phyloP scores from a whole-genome alignment of 2,888 invertebrate species.

The Drosophila formosana region DNA sequence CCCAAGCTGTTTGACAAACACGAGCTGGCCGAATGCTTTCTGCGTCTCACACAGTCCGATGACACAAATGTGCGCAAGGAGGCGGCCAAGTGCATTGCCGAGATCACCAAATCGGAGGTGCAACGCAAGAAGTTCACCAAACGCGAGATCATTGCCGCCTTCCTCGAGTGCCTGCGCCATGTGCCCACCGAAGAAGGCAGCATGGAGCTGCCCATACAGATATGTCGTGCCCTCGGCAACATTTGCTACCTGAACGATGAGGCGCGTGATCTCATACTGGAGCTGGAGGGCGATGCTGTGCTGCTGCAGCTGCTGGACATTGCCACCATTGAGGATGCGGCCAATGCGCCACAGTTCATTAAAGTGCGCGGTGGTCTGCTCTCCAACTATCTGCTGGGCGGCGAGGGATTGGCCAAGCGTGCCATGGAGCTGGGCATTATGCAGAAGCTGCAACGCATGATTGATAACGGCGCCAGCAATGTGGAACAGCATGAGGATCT shows the following conservation, averaged over 20 bases:
- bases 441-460: constrained; percentile 86
- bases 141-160: constrained; percentile 87
- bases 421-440: constrained; percentile 87
- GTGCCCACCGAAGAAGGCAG: constrained; percentile 72
- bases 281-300: constrained; percentile 86
- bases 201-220: constrained; percentile 89
- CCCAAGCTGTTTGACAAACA: constrained; percentile 84
- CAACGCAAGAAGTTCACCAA: constrained; percentile 90
- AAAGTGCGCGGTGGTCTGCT: constrained; percentile 91
- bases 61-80: constrained; percentile 86
- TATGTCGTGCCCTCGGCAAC: constrained; percentile 94
- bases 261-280: constrained; percentile 87
- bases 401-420: constrained; percentile 88
- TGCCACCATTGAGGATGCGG: constrained; percentile 71
- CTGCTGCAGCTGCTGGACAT: constrained; percentile 85
- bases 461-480: constrained; percentile 85
- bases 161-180: constrained; percentile 86
- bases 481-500: constrained; percentile 87
- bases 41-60: constrained; percentile 82
- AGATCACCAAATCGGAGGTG: constrained; percentile 91
- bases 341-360: constrained; percentile 86
- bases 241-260: constrained; percentile 95
- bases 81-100: constrained; percentile 91
- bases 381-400: constrained; percentile 92
- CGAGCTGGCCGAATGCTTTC: constrained; percentile 83